Evolutionary conservation across 2,113 vertebrate species (phyloP).

Genomic region (Paramisgurnus dabryanus): DNA sequence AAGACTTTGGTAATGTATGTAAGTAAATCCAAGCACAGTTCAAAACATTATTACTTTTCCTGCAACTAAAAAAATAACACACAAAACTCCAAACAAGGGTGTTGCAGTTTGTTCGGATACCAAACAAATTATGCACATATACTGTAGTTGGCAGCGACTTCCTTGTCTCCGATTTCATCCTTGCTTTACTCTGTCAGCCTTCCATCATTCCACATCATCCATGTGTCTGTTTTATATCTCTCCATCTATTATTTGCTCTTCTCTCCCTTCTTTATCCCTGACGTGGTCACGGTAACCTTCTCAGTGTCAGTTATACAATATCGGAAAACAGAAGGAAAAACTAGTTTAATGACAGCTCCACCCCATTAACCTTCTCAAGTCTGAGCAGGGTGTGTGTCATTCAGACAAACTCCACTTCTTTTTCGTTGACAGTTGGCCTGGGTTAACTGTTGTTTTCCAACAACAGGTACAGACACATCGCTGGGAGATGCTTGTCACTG

Average conservation of each 20-base stretch:
- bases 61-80: too few species aligned
- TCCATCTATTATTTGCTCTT: constrained; percentile 4
- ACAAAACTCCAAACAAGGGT: too few species aligned
- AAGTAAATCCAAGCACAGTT: too few species aligned
- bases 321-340: constrained; percentile 19
- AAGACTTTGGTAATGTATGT: too few species aligned
- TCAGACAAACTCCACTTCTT: not conserved
- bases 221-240: not conserved
- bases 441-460: not conserved
- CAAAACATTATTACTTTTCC: too few species aligned
- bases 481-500: constrained; percentile 10
- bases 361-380: constrained; percentile 17
- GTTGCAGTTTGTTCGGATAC: too few species aligned
- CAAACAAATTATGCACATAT: too few species aligned
- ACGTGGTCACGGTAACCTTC: constrained; percentile 9
- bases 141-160: not conserved
- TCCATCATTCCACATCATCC: constrained; percentile 1
- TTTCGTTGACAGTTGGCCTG: not conserved
- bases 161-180: not conserved
- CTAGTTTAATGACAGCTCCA: constrained; percentile 14
- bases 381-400: constrained; percentile 30
- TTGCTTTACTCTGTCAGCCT: not conserved
- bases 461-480: constrained; percentile 3
- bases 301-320: constrained; percentile 13
- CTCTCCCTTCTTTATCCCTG: not conserved